phyloP scores from a whole-genome alignment of 2,113 vertebrate genomes.

The Callipepla californica region DNA sequence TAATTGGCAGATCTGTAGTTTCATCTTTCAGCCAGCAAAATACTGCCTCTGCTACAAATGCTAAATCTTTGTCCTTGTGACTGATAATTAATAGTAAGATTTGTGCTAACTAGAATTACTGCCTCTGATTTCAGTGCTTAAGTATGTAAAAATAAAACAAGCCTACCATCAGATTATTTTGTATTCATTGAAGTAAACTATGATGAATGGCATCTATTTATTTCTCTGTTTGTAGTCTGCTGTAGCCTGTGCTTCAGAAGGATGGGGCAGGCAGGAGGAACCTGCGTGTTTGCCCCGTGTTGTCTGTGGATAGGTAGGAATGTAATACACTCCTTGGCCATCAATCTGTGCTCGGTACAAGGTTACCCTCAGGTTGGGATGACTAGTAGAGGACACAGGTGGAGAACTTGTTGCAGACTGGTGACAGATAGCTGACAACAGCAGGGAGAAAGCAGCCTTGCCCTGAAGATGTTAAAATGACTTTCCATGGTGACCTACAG shows the following conservation, averaged over 20 bases:
- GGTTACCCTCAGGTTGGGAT: not conserved
- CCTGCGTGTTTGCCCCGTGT: not conserved
- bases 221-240: not conserved
- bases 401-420: not conserved
- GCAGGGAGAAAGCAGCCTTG: not conserved
- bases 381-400: not conserved
- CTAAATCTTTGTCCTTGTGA: not conserved
- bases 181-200: not conserved
- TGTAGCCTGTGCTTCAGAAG: conserved; percentile 12
- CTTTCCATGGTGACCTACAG: not conserved
- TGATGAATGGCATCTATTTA: not conserved
- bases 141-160: not conserved
- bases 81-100: not conserved
- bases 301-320: not conserved
- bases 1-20: not conserved
- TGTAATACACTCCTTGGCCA: fast-evolving
- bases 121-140: not conserved
- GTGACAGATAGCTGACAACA: not conserved
- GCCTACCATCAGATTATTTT: not conserved
- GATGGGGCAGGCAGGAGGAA: conserved; percentile 10
- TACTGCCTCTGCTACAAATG: not conserved
- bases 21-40: conserved; percentile 6
- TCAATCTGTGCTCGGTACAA: not conserved
- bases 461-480: not conserved
- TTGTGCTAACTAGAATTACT: not conserved